A percentile compares a stretch with the other conserved stretches of the same genome.
Conservation (phyloP, 2,113 vertebrate species). For the Aptenodytes forsteri region DNA sequence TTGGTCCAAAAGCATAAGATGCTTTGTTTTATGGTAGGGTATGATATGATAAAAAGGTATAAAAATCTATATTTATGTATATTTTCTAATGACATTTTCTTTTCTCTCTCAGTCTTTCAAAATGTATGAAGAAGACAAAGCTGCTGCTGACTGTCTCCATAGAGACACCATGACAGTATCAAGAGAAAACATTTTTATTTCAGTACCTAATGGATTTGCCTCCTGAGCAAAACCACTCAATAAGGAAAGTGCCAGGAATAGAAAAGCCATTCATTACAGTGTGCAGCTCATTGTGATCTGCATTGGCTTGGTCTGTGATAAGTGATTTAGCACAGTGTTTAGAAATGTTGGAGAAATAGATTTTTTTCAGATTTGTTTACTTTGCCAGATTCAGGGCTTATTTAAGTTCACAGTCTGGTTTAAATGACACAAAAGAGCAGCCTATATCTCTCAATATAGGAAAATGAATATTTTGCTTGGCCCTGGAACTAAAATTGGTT, state of each 20-base stretch:
- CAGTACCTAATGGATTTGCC: slow-evolving; percentile 37
- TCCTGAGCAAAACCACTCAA: slow-evolving; percentile 55
- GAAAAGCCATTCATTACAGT: slow-evolving; percentile 36
- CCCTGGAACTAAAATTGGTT: background rate
- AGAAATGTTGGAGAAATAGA: background rate
- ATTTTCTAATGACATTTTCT: background rate
- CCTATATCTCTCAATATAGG: background rate
- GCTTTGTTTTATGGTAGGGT: background rate
- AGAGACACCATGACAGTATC: slow-evolving; percentile 42
- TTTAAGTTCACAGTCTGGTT: background rate
- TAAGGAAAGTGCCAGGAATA: slow-evolving; percentile 26
- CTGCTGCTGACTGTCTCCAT: slow-evolving; percentile 26
- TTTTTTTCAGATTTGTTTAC: background rate
- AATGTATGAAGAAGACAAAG: slow-evolving; percentile 27
- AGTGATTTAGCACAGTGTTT: slow-evolving; percentile 1
- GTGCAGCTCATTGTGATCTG: background rate
- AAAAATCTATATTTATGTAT: background rate
- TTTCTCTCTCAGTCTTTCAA: background rate
- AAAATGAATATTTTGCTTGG: background rate
- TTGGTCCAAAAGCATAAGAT: background rate
- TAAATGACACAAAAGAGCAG: background rate
- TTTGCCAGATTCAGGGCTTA: background rate
- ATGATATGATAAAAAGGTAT: background rate
- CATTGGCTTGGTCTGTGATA: background rate
- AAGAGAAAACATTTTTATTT: slow-evolving; percentile 59